Conservation (phyloP, 2,113 vertebrate species). For the Patagioenas fasciata region DNA sequence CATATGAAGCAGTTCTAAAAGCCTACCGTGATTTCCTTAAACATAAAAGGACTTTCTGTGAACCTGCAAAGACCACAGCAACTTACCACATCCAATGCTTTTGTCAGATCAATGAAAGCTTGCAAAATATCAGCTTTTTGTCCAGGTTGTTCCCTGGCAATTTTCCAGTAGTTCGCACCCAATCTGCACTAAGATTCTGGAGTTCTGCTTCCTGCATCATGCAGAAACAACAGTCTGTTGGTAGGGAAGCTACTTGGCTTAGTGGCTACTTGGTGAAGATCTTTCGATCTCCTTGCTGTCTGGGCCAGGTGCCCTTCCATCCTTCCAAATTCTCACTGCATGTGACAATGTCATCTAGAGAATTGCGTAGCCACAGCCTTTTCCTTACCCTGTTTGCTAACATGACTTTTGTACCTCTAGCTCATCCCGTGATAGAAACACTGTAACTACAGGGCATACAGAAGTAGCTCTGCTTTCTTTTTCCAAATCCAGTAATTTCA, state of each 20-base stretch:
- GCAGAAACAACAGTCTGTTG: background rate
- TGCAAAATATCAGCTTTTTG: background rate
- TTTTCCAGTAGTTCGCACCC: background rate
- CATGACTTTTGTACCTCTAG: background rate
- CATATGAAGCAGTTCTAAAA: background rate
- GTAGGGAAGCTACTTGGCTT: background rate
- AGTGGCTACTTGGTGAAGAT: background rate
- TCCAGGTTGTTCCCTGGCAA: background rate
- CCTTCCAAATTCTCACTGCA: background rate
- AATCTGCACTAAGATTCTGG: background rate
- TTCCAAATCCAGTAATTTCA: background rate
- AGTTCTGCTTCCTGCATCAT: background rate
- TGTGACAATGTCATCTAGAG: background rate
- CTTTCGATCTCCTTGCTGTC: background rate
- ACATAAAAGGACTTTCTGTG: background rate
- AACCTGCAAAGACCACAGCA: background rate
- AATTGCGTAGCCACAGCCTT: accelerated
- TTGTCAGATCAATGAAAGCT: background rate
- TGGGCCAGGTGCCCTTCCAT: background rate
- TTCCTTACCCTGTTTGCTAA: background rate
- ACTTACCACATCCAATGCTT: background rate
- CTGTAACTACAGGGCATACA: background rate
- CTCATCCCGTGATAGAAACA: background rate
- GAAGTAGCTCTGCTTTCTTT: background rate
- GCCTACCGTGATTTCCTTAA: background rate